These are phyloP conservation scores for Coracopsis vasa DNA, from an alignment of 2,113 vertebrate genomes.

Conservation along the genomic window DNA sequence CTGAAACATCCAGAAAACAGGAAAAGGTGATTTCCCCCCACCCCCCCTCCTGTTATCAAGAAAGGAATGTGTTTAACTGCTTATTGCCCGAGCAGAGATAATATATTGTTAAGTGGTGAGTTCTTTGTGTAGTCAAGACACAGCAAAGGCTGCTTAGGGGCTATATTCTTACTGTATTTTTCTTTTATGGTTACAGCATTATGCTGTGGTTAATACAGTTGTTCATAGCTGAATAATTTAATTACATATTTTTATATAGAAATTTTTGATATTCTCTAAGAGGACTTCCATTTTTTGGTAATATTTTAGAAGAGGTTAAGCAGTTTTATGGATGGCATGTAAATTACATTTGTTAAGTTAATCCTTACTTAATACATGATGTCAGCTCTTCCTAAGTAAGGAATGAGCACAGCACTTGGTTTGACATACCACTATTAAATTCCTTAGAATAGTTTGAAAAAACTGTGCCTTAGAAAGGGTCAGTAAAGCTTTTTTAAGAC, in stretches of 20 bases:
- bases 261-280: not conserved
- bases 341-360: not conserved
- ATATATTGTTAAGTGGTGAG: not conserved
- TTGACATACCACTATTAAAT: not conserved
- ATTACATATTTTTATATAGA: not conserved
- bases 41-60: not conserved
- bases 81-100: not conserved
- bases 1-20: no score
- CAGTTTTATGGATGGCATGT: not conserved
- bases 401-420: not conserved
- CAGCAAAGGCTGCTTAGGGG: not conserved
- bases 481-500: not conserved
- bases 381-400: not conserved
- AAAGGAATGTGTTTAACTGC: slow-evolving; percentile 7
- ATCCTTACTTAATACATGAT: not conserved
- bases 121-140: not conserved
- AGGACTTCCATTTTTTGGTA: not conserved
- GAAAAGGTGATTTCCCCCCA: no score
- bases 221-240: not conserved
- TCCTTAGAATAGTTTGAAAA: not conserved
- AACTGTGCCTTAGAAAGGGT: not conserved
- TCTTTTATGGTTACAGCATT: not conserved
- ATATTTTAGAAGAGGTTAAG: not conserved
- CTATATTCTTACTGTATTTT: not conserved
- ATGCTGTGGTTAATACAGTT: not conserved